These are phyloP conservation scores for Percina caprodes DNA, from an alignment of 2,113 vertebrate genomes.

Conservation along the genomic window DNA sequence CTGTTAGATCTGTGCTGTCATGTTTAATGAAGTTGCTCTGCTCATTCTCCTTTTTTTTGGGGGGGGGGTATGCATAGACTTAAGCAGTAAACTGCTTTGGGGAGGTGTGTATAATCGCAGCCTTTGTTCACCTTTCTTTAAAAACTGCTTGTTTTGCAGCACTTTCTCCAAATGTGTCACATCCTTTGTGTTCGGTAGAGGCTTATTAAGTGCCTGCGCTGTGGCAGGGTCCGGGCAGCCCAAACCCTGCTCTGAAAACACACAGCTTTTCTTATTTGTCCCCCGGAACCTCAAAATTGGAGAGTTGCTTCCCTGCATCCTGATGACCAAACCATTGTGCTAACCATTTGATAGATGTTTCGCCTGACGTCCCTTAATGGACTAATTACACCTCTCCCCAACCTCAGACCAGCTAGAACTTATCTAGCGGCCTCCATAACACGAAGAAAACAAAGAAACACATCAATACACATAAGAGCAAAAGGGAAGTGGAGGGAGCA, in stretches of 20 bases:
- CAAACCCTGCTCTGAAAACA: conserved; percentile 36
- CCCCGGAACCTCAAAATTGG: conserved; percentile 48
- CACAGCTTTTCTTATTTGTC: conserved; percentile 51
- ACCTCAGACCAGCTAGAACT: conserved; percentile 26
- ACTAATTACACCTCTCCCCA: conserved; percentile 67
- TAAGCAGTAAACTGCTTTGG: conserved; percentile 45
- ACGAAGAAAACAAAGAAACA: conserved; percentile 24
- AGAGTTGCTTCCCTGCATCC: conserved; percentile 56
- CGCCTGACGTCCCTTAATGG: conserved; percentile 58
- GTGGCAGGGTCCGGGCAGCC: conserved; percentile 38
- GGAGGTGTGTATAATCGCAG: conserved; percentile 56
- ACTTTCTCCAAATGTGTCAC: conserved; percentile 44
- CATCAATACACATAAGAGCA: not conserved
- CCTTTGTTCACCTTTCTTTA: conserved; percentile 55
- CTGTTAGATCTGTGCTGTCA: conserved; percentile 25
- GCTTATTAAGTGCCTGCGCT: conserved; percentile 52
- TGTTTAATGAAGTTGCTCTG: conserved; percentile 46
- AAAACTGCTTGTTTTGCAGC: conserved; percentile 42
- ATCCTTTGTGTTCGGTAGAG: conserved; percentile 37
- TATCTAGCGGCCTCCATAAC: conserved; percentile 24
- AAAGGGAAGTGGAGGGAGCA: not conserved
- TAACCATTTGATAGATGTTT: conserved; percentile 49
- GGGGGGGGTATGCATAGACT: conserved; percentile 6
- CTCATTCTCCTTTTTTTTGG: conserved; percentile 11
- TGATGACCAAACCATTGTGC: conserved; percentile 55